Conservation (phyloP, 2,797 vertebrate species). For the Gymnothorax reevesii region DNA sequence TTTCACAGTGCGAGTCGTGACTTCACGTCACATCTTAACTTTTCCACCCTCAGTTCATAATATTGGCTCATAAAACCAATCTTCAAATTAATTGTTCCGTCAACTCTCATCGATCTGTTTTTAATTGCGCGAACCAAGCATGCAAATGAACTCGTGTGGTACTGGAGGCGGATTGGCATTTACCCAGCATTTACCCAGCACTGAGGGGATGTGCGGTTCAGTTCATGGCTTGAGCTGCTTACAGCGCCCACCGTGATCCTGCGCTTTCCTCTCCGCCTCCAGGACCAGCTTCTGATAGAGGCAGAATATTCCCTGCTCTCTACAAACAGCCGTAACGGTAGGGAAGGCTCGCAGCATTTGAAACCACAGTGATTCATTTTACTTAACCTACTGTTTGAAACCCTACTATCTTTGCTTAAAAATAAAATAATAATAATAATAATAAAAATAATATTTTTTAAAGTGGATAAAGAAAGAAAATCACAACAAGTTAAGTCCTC, state of each 20-base stretch:
- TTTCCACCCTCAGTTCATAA: neutral
- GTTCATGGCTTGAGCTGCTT: neutral
- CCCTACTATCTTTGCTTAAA: neutral
- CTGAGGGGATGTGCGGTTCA: neutral
- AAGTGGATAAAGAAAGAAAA: neutral
- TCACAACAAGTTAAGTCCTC: neutral
- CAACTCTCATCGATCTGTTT: constrained; percentile 30
- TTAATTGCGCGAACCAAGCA: constrained; percentile 27
- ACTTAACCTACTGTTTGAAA: neutral
- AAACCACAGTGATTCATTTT: neutral
- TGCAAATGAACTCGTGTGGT: constrained; percentile 26
- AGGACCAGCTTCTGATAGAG: neutral
- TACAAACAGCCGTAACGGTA: neutral
- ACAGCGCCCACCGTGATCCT: neutral
- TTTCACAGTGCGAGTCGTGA: neutral
- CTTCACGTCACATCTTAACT: neutral
- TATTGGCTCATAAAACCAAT: constrained; percentile 1
- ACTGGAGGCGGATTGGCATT: constrained; percentile 13
- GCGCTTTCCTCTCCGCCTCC: neutral
- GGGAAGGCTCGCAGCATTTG: neutral
- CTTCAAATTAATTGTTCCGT: constrained; percentile 24
- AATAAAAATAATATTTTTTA: too few relatives aligned
- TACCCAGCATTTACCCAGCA: too few relatives aligned
- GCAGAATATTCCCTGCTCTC: neutral
- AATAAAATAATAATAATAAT: too few relatives aligned